phyloP scores from a whole-genome alignment of 2,797 vertebrate genomes.

The Sebastes matsubarae region DNA sequence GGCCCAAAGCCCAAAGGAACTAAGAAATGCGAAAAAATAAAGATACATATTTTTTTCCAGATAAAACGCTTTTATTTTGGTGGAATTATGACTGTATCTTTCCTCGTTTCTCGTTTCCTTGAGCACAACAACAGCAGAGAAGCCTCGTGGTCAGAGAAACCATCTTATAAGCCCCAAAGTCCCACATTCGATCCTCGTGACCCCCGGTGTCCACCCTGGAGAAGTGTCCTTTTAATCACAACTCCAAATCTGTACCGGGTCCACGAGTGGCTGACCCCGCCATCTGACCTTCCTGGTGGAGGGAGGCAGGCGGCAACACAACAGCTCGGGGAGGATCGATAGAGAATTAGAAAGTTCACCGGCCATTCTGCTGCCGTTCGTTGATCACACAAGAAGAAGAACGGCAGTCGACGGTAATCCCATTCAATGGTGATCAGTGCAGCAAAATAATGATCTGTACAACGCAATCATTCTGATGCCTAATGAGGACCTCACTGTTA shows the following conservation, averaged over 20 bases:
- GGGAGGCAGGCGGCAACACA: constrained; percentile 26
- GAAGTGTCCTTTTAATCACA: constrained; percentile 68
- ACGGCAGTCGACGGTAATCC: constrained; percentile 43
- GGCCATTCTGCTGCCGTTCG: constrained; percentile 31
- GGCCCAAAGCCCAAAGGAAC: neutral
- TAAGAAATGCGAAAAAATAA: neutral
- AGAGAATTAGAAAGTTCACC: constrained; percentile 69
- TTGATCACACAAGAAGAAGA: constrained; percentile 49
- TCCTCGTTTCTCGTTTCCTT: constrained; percentile 4
- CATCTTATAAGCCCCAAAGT: constrained; percentile 29
- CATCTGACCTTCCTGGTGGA: constrained; percentile 55
- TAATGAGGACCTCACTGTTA: constrained; percentile 1
- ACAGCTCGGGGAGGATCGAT: constrained; percentile 59
- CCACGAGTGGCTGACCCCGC: constrained; percentile 52
- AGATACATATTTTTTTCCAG: neutral
- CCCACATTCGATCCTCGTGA: constrained; percentile 41
- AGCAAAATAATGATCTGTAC: constrained; percentile 45
- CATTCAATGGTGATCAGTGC: constrained; percentile 53
- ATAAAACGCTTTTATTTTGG: constrained; percentile 16
- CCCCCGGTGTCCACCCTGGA: constrained; percentile 41
- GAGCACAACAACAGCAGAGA: constrained; percentile 21
- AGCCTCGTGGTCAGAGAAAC: constrained; percentile 14
- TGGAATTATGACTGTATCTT: constrained; percentile 33
- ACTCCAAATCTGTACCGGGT: constrained; percentile 62
- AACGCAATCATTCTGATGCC: constrained; percentile 24